Percentiles rank a stretch among this genome's conserved stretches.
These are phyloP conservation scores for Nephrocerus scutellatus DNA, from an alignment of 2,888 invertebrate genomes.

Conservation along the genomic window DNA sequence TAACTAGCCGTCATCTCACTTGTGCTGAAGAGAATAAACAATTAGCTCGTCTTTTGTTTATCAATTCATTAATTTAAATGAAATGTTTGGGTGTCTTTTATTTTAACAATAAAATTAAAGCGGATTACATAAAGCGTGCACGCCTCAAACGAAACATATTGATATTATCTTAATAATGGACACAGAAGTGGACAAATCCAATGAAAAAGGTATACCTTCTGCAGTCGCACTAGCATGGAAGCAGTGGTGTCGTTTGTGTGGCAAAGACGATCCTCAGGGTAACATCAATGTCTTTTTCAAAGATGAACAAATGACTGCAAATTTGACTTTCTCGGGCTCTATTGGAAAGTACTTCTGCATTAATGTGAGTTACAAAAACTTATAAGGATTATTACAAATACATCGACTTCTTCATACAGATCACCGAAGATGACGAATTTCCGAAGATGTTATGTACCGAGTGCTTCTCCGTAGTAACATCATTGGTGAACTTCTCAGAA, in stretches of 20 bases:
- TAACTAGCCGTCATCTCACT: too few relatives aligned
- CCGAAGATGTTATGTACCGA: constrained; percentile 36
- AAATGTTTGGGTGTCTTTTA: too few relatives aligned
- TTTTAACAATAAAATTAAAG: too few relatives aligned
- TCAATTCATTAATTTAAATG: too few relatives aligned
- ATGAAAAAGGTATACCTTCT: too few relatives aligned
- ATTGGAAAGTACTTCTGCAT: constrained; percentile 39
- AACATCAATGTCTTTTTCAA: constrained; percentile 34
- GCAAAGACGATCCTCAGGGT: constrained; percentile 30
- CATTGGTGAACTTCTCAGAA: constrained; percentile 34
- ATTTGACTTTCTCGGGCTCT: constrained; percentile 30
- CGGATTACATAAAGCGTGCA: too few relatives aligned
- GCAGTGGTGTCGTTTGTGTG: constrained; percentile 36
- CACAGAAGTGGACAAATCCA: too few relatives aligned
- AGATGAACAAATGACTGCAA: constrained; percentile 23
- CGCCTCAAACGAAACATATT: too few relatives aligned
- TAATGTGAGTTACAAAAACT: constrained; percentile 36
- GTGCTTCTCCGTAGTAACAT: constrained; percentile 34
- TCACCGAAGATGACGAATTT: constrained; percentile 31
- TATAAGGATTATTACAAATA: background rate
- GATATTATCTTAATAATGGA: too few relatives aligned
- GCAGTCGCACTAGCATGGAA: too few relatives aligned
- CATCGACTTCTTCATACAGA: constrained; percentile 23
- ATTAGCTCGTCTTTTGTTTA: too few relatives aligned
- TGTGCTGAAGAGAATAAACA: too few relatives aligned